These are phyloP conservation scores for Galago senegalensis DNA, from an alignment of 2,797 vertebrate species.

Conservation along the genomic window DNA sequence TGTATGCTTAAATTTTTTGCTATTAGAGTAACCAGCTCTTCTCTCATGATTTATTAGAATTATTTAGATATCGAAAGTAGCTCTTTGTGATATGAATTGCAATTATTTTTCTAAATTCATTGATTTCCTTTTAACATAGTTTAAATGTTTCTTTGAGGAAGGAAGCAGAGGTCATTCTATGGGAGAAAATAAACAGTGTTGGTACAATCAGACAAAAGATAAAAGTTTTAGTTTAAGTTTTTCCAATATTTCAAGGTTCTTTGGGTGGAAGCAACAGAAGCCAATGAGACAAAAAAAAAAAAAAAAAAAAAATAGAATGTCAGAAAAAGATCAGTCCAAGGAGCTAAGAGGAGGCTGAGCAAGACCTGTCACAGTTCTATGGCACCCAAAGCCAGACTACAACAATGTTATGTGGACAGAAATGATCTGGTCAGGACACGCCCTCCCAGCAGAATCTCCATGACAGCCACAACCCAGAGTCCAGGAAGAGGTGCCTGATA, in stretches of 20 bases:
- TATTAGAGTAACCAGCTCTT: conserved; percentile 14
- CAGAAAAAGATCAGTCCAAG: neutral
- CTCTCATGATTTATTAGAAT: conserved; percentile 2
- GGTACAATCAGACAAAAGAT: neutral
- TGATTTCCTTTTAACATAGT: conserved; percentile 37
- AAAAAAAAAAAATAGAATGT: neutral
- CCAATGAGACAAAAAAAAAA: neutral
- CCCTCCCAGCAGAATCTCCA: neutral
- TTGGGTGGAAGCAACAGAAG: conserved; percentile 40
- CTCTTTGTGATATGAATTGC: neutral
- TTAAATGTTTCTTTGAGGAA: neutral
- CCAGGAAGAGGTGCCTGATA: neutral
- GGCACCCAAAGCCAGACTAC: neutral
- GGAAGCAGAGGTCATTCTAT: neutral
- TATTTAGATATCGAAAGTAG: neutral
- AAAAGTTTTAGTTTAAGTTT: neutral
- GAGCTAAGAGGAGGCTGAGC: neutral
- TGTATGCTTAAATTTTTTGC: neutral
- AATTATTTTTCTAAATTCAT: conserved; percentile 35
- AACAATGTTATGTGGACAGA: neutral
- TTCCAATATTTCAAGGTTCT: neutral
- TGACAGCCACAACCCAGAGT: neutral
- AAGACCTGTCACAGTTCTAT: neutral
- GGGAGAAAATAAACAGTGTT: neutral
- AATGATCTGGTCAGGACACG: neutral